Evolutionary conservation across 92 coral and sea anemone species (phyloP).

Genomic region (Galaxea fascicularis): DNA sequence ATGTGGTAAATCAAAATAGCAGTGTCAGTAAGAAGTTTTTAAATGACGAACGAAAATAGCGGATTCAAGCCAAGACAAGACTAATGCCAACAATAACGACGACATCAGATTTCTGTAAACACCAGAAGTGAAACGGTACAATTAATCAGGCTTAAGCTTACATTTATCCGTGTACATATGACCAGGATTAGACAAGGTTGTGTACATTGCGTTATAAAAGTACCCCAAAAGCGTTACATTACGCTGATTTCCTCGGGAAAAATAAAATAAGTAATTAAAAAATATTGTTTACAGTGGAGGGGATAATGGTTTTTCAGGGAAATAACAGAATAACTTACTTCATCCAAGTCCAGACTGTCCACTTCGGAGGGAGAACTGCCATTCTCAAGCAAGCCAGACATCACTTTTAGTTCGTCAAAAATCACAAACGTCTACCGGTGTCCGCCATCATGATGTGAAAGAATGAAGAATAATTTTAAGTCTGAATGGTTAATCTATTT

Average conservation of each 20-base stretch:
- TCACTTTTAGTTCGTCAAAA: conserved; percentile 26
- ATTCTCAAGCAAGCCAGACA: conserved; percentile 60
- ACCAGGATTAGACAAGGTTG: no score
- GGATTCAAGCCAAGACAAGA: no score
- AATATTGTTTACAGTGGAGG: not conserved
- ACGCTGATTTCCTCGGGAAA: not conserved
- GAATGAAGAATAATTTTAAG: not conserved
- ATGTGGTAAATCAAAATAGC: no score
- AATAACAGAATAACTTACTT: conserved; percentile 22
- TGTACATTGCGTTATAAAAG: no score
- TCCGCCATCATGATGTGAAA: conserved; percentile 29
- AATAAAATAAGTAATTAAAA: not conserved
- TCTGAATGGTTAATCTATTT: not conserved
- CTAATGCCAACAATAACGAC: no score
- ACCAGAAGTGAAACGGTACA: no score
- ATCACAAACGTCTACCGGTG: conserved; percentile 18
- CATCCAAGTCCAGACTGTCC: conserved; percentile 49
- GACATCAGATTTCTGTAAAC: no score
- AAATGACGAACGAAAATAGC: no score
- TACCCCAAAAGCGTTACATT: no score
- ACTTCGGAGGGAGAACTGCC: conserved; percentile 57
- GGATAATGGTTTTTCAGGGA: not conserved
- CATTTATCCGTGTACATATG: no score
- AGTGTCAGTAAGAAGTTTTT: no score
- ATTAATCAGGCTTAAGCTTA: no score